Base-by-base conservation (phyloP, 2,113 vertebrate genomes). In the Pterocles burchelli region DNA sequence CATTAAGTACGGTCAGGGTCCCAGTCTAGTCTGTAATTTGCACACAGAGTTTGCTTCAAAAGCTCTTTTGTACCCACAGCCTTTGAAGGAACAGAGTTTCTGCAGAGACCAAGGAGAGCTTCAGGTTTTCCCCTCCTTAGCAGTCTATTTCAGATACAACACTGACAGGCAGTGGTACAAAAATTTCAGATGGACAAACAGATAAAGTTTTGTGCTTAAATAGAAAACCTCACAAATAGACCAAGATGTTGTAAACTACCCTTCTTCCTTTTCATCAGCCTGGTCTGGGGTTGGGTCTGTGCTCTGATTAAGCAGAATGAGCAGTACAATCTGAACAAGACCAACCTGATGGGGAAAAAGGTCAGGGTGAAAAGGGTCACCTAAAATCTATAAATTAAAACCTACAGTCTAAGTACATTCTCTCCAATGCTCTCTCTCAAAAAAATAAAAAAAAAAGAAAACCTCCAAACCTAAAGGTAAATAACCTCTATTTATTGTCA, bases 41-140 rank as follows among this genome's bases (percentile, higher is more conserved):
- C 62, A 20, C 18, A 51, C 25, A 65, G 33, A 63, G 22, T 20
- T 72, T 45, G 33, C 84, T 89, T 95, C 87, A 89, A 94, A 95
- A 95, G 28, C 70, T n/a, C 45, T 89, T 92, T 84, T 93, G 57
- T 81, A 84, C 34, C 61, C 76, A 71, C 7, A 10, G 52, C 70
- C 70, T 92, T 89, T 78, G 91, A 95, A 84, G 77, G 61, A 96
- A 70, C 45, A 68, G 63, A 62, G 52, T 87, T 92, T 89, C 85
- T 52, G 48, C 5, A 72, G n/a, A 94, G 38, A 94, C 26, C 34
- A 92, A 90, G 92, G 38, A 65, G 48, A 93, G 22, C 76, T 80
- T 73, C 48, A 51, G 38, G 87, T 48, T 49, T 87, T 90, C 38
- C 68, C 48, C 52, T 88, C 18, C 66, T 93, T 41, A 13, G 41